Percentiles rank a stretch among this genome's conserved stretches.
These are phyloP conservation scores for Helicoverpa assulta DNA, from an alignment of 2,888 invertebrate species.

Conservation along the genomic window DNA sequence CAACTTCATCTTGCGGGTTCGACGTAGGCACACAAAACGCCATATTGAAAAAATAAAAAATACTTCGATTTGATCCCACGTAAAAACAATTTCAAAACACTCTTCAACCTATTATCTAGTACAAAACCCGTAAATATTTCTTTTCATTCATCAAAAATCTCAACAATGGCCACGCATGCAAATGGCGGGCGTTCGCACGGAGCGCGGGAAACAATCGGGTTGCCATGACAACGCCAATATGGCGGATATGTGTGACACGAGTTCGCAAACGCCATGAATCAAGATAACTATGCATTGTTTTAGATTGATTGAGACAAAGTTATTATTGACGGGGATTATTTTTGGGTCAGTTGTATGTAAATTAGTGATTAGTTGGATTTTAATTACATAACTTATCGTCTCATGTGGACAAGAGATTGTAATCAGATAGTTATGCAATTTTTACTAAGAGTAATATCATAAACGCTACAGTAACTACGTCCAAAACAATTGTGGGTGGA, in stretches of 20 bases:
- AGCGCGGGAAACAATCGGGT: conserved; percentile 69
- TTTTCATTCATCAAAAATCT: conserved; percentile 60
- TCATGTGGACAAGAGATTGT: too few species aligned
- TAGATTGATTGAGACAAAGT: conserved; percentile 54
- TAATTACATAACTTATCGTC: not conserved
- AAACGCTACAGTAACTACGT: too few species aligned
- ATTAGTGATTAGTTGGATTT: not conserved
- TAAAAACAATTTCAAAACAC: conserved; percentile 12
- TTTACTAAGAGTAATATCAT: too few species aligned
- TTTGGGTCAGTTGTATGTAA: conserved; percentile 10
- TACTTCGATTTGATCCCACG: not conserved
- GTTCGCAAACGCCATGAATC: conserved; percentile 65
- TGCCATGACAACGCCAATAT: conserved; percentile 72
- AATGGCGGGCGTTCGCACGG: conserved; percentile 66
- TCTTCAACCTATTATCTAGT: conserved; percentile 21
- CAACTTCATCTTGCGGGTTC: too few species aligned
- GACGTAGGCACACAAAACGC: not conserved
- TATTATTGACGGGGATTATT: conserved; percentile 44
- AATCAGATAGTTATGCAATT: too few species aligned
- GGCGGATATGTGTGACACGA: conserved; percentile 67
- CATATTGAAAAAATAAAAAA: not conserved
- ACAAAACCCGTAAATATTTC: conserved; percentile 39
- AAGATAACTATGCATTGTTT: conserved; percentile 59
- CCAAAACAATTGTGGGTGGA: too few species aligned
- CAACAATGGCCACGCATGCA: conserved; percentile 58